Percentiles rank a stretch among this genome's conserved stretches.
phyloP scores from a whole-genome alignment of 2,113 vertebrate species.

The Tor tambroides region DNA sequence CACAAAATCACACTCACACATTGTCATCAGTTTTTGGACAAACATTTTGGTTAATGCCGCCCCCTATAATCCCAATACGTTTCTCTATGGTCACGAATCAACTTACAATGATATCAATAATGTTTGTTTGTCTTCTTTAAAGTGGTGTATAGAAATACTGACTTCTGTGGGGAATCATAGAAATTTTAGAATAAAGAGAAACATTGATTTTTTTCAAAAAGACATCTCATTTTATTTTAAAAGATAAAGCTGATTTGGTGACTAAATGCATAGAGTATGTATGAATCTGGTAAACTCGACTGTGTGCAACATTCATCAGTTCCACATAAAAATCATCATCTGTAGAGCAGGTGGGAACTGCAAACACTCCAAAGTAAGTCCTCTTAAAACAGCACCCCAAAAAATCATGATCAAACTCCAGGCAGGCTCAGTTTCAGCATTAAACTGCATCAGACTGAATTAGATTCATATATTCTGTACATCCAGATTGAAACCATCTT shows the following conservation, averaged over 20 bases:
- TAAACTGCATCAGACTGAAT: neutral
- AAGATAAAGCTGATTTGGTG: slow-evolving; percentile 9
- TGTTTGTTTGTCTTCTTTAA: slow-evolving; percentile 14
- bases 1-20: slow-evolving; percentile 21
- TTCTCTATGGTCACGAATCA: neutral
- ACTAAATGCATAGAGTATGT: neutral
- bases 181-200: neutral
- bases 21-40: neutral
- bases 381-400: neutral
- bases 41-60: neutral
- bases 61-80: neutral
- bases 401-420: neutral
- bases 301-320: neutral
- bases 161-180: neutral
- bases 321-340: neutral
- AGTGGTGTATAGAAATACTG: neutral
- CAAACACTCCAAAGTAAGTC: slow-evolving; percentile 11
- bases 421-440: neutral
- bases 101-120: slow-evolving; percentile 1
- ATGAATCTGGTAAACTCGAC: neutral
- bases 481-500: slow-evolving; percentile 57
- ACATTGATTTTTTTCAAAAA: neutral
- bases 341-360: neutral
- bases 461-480: neutral
- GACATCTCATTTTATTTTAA: slow-evolving; percentile 19